Base-by-base conservation (phyloP, 2,113 vertebrate species). In the Myotis davidii region DNA sequence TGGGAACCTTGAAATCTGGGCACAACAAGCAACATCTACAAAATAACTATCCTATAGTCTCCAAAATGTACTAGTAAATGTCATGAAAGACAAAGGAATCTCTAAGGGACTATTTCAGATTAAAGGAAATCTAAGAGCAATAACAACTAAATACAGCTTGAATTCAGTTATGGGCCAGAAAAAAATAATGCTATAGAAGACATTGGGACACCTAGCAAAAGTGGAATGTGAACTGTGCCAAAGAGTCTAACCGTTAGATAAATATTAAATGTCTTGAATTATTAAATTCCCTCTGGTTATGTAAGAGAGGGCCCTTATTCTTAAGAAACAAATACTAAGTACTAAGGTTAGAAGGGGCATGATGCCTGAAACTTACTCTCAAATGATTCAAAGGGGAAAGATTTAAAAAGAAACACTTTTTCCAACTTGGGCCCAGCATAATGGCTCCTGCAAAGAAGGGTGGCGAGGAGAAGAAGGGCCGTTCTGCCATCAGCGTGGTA, bases 261-360 rank as follows among this genome's bases (percentile, higher is more conserved):
- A 94, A 94, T 69, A 74, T 70, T 90, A 83, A 86, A 72, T 61
- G 85, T 95, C 65, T 32, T 87, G 54, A 88, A 20, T 91, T 5
- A 45, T 91, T 73, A 95, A 79, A 21, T 81, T 21, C 34, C 32
- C 79, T 59, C 4, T 50, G 37, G 4, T 83, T 78, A 34, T 52
- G 21, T 86, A 76, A 86, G 34, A 73, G 4, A 95, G 59, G 25
- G 9, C 23, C 11, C 12, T 78, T 90, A 56, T 61, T 77, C 42
- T 86, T 87, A 61, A 59, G 70, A 91, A 84, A 79, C 34, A 89
- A 74, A 65, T 56, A 69, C 8, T 86, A 12, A 90, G 42, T n/a
- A 69, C 25, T 50, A 70, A 78, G 3, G 21, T 65, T 23, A 39
- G 3, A 76, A 88, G 37, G 29, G 8, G 5, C 50, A n/a, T 48